These are phyloP conservation scores for Plectropomus leopardus DNA, from an alignment of 2,113 vertebrate species.

Conservation along the genomic window DNA sequence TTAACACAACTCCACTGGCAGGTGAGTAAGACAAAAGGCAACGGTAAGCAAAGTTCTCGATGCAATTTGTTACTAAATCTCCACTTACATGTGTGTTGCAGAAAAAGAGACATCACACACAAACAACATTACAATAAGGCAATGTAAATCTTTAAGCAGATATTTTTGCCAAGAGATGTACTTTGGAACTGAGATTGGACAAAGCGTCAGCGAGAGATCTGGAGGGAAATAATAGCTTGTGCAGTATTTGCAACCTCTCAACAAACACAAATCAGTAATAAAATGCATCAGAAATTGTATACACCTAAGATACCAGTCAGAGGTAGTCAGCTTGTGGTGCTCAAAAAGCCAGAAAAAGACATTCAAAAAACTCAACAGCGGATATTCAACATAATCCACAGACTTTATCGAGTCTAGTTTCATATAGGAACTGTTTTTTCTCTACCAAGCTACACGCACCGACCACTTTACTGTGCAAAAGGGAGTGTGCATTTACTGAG, in stretches of 20 bases:
- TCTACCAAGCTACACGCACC: too few species aligned
- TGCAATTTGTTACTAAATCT: neutral
- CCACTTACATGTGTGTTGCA: neutral
- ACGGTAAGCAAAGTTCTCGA: neutral
- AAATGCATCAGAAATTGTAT: too few species aligned
- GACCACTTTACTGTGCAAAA: too few species aligned
- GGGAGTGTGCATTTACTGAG: too few species aligned
- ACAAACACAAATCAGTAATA: neutral
- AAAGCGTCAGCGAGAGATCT: neutral
- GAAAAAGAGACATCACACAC: neutral
- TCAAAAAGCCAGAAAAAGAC: too few species aligned
- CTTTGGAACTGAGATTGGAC: neutral
- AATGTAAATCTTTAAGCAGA: neutral
- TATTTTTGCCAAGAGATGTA: neutral
- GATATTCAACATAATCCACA: too few species aligned
- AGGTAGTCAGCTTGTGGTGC: neutral
- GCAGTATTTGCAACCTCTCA: neutral
- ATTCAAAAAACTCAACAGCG: too few species aligned
- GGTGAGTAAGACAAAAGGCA: slow-evolving; percentile 6
- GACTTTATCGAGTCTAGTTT: too few species aligned
- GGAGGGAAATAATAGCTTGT: neutral
- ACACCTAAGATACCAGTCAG: neutral
- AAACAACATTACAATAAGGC: neutral
- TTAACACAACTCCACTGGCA: neutral
- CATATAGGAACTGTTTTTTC: too few species aligned